Conservation (phyloP, 2,113 vertebrate genomes). For the Proteles cristata region DNA sequence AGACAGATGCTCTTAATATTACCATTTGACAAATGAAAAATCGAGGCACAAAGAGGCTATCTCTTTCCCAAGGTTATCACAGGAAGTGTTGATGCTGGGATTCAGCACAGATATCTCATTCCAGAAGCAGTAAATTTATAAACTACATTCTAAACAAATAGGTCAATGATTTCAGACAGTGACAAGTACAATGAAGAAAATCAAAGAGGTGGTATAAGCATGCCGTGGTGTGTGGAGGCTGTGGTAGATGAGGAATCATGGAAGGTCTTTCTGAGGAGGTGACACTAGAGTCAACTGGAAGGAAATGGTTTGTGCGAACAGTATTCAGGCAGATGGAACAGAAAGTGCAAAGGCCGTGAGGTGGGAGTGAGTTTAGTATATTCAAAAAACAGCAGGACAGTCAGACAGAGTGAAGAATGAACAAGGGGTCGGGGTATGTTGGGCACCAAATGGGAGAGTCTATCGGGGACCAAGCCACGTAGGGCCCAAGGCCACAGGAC, state of each 20-base stretch:
- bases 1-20: background rate
- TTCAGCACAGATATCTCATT: background rate
- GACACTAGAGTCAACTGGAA: background rate
- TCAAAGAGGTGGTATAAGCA: background rate
- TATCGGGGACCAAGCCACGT: background rate
- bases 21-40: background rate
- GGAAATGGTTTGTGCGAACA: background rate
- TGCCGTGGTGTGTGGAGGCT: background rate
- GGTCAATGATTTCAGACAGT: background rate
- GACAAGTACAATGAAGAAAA: background rate
- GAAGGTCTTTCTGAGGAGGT: background rate
- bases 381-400: background rate
- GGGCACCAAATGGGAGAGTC: background rate
- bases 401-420: background rate
- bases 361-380: background rate
- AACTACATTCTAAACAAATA: background rate
- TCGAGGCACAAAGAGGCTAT: background rate
- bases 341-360: background rate
- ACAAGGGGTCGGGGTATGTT: too few species aligned
- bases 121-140: background rate
- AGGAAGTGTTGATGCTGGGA: background rate
- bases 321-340: background rate
- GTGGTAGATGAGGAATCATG: fast-evolving
- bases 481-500: background rate
- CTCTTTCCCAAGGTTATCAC: background rate